Evolutionary conservation across 2,888 invertebrate species (phyloP).

Genomic region (Acleris sparsana): DNA sequence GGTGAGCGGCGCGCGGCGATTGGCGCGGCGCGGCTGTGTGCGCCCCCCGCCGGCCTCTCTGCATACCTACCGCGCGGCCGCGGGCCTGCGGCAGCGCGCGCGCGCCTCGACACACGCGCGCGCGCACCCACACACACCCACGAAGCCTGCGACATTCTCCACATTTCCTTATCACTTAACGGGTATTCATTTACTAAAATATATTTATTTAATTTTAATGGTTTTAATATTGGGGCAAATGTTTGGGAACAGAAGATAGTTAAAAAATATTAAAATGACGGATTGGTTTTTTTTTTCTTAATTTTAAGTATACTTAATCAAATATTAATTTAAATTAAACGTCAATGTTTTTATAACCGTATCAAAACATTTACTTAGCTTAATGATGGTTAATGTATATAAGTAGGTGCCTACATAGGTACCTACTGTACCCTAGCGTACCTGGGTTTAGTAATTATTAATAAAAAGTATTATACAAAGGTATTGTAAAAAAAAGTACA

Average conservation of each 20-base stretch:
- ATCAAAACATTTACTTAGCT: too few relatives aligned
- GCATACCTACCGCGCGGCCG: slow-evolving; percentile 54
- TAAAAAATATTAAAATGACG: too few relatives aligned
- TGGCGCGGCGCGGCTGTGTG: slow-evolving; percentile 64
- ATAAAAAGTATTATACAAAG: too few relatives aligned
- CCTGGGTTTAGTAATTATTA: too few relatives aligned
- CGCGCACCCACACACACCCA: slow-evolving; percentile 43
- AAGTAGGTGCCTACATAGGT: too few relatives aligned
- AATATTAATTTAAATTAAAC: too few relatives aligned
- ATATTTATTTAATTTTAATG: background rate
- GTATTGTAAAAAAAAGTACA: too few relatives aligned
- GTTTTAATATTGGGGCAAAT: background rate
- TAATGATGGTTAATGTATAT: too few relatives aligned
- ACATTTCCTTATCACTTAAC: slow-evolving; percentile 23
- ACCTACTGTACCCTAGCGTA: too few relatives aligned
- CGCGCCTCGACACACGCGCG: slow-evolving; percentile 36
- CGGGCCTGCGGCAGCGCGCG: slow-evolving; percentile 39
- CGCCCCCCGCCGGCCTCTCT: slow-evolving; percentile 70
- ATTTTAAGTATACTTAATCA: too few relatives aligned
- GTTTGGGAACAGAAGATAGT: background rate
- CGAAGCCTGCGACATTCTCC: slow-evolving; percentile 38
- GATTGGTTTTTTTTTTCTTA: too few relatives aligned
- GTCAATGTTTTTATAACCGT: too few relatives aligned
- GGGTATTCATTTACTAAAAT: slow-evolving; percentile 3
- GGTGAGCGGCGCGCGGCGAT: slow-evolving; percentile 66